These are phyloP conservation scores for Stegodyphus mimosarum DNA, from an alignment of 1,140 invertebrate species.

Conservation along the genomic window DNA sequence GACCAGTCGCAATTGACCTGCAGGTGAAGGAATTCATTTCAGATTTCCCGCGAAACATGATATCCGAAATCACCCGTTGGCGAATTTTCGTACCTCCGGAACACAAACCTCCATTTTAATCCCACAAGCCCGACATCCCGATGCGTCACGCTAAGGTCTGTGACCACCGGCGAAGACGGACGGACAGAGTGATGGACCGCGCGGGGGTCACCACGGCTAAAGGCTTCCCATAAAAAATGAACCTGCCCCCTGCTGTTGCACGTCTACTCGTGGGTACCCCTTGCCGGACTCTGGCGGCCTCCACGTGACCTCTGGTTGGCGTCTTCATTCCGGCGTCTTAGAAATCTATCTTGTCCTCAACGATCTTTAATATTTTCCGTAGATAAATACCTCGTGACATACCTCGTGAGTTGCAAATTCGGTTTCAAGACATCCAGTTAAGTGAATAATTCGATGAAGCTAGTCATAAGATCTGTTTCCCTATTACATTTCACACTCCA, in stretches of 20 bases:
- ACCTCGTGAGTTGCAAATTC: too few relatives aligned
- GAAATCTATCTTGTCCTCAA: too few relatives aligned
- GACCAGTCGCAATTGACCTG: too few relatives aligned
- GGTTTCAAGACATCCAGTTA: too few relatives aligned
- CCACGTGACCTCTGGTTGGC: neutral
- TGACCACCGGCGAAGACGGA: slow-evolving; percentile 17
- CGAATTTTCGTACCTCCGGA: neutral
- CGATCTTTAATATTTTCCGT: too few relatives aligned
- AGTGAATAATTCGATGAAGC: too few relatives aligned
- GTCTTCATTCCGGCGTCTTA: neutral
- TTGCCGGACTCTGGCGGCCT: neutral
- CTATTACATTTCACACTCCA: too few relatives aligned
- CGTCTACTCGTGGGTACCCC: neutral
- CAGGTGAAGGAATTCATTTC: too few relatives aligned
- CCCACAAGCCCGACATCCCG: slow-evolving; percentile 2
- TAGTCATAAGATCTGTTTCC: too few relatives aligned
- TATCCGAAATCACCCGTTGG: neutral
- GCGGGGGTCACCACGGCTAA: slow-evolving; percentile 16
- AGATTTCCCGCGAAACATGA: neutral
- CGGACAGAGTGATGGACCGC: slow-evolving; percentile 19
- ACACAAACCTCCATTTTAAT: too few relatives aligned
- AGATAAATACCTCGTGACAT: too few relatives aligned
- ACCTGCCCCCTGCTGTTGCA: neutral
- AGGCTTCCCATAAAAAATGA: slow-evolving; percentile 24
- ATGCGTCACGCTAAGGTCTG: neutral